Conservation (phyloP, 2,113 vertebrate genomes). For the Martes martes region DNA sequence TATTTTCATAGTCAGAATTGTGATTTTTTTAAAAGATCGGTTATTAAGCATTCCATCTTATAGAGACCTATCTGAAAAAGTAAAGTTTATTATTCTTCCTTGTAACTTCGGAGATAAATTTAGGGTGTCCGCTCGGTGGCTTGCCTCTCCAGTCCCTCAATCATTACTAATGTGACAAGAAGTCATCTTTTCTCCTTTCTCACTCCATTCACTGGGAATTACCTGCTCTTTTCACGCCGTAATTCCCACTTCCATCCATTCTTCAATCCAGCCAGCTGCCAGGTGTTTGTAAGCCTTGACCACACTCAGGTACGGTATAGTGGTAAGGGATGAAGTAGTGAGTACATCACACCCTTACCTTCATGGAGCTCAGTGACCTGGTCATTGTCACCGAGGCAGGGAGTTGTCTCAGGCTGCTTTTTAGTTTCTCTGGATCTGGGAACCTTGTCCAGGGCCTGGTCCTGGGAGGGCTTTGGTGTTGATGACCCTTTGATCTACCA, state of each 20-base stretch:
- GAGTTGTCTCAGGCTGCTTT: background rate
- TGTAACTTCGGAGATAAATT: background rate
- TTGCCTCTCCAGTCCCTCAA: background rate
- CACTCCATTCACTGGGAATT: background rate
- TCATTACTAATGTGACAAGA: background rate
- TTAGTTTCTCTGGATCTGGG: background rate
- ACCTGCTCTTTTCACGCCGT: background rate
- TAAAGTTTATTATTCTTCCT: background rate
- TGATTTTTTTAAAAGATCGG: background rate
- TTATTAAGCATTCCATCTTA: background rate
- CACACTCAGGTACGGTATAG: background rate
- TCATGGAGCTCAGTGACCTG: background rate
- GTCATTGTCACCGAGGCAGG: background rate
- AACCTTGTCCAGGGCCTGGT: background rate
- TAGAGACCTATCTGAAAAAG: background rate
- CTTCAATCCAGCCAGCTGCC: background rate
- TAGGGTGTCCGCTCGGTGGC: background rate
- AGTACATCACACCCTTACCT: background rate
- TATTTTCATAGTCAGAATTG: background rate
- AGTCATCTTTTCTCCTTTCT: background rate
- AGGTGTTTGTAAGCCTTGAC: background rate
- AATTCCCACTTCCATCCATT: background rate
- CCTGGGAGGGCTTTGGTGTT: background rate
- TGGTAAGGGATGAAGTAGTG: background rate
- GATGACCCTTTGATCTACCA: background rate